Evolutionary conservation across 2,797 vertebrate species (phyloP), one percentile per base, ranked within the genome.

Genomic region (Hoplostethus atlanticus): DNA sequence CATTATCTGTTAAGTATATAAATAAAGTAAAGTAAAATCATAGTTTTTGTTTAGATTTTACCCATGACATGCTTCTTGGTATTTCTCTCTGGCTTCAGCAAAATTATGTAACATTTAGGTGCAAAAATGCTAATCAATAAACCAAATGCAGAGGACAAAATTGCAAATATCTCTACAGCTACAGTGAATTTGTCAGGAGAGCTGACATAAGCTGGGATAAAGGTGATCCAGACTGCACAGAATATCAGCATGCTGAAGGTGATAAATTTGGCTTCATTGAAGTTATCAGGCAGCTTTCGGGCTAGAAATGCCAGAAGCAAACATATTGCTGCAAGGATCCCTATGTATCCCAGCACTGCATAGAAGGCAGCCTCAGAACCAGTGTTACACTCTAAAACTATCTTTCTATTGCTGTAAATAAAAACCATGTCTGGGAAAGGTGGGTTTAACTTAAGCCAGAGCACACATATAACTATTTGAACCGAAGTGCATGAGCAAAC

Each of bases 101-200:
- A 79, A 87, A 95, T 93, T 9, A 94, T 89, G 60, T 93, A 94
- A 88, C 92, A 94, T 85, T 94, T 95, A 1, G 93, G 93, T 21
- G 88, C 84, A 91, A 95, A 95, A 59, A 93, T 94, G 36, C 92
- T 84, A 9, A 92, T 52, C 7, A 94, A 64, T 51, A 95, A 77
- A 0, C 93, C 93, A 82, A 90, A 95, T 2, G 88, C 76, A 47
- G 94, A 95, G 0, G 93, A 91, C 48, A 95, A 83, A 84, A 95
- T 95, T 16, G 94, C 94, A 91, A 95, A 95, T 53, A 90, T 93
- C 68, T 95, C 94, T 15, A 94, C 93, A 51, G 94, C 94, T 0
- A 93, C 94, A 10, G 94, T 95, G 52, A 92, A 92, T 58, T 95
- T 95, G 3, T 93, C 94, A 68, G 94, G 94, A 79, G 94, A 94